Base-by-base conservation (phyloP, 30 jellyfish, hydroid and myxozoan genomes). In the Turritopsis rubra region DNA sequence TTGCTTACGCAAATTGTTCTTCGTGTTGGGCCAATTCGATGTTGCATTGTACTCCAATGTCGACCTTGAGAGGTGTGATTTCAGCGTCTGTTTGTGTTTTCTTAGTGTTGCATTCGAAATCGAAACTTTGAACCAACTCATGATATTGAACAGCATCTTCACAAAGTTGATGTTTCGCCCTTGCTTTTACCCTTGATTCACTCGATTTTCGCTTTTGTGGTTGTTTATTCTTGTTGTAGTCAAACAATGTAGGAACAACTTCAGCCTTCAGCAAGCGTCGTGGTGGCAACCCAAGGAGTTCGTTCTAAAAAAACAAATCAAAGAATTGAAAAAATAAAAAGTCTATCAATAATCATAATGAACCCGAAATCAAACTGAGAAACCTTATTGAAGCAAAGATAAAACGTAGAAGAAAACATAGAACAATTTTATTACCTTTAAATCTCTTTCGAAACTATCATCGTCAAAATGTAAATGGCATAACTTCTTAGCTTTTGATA, bases 11-110 rank as follows among this genome's bases (percentile, higher is more conserved):
- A 66, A 21, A 66, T 66, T 66, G 17, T 66, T 66, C 76, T 66
- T 54, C 72, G n/a, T 54, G 72, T 54, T 54, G 72, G 18, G n/a
- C 72, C n/a, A 54, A 54, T 71, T 28, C 82, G 26, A 73, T 73
- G 24, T 73, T 73, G 82, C 82, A 73, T 73, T 73, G 82, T n/a
- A 73, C 82, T 73, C 82, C 82, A 8, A 73, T 29, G 60, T 73
- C 5, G 52, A 25, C 52, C 52, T 19, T 73, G 8, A 21, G 60
- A 22, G 82, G 60, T 73, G 25, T 73, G 53, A 73, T 28, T 29
- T 66, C 76, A 66, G 82, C 25, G 24, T 73, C 82, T 29, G 82
- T 73, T 73, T 73, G 82, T 25, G 82, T 73, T 73, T 73, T 71
- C 20, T 73, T 73, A 8, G 72, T 73, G 20, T 21, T 73, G 16